Conservation (phyloP, 2,797 vertebrate genomes). For the Gastrophryne carolinensis region DNA sequence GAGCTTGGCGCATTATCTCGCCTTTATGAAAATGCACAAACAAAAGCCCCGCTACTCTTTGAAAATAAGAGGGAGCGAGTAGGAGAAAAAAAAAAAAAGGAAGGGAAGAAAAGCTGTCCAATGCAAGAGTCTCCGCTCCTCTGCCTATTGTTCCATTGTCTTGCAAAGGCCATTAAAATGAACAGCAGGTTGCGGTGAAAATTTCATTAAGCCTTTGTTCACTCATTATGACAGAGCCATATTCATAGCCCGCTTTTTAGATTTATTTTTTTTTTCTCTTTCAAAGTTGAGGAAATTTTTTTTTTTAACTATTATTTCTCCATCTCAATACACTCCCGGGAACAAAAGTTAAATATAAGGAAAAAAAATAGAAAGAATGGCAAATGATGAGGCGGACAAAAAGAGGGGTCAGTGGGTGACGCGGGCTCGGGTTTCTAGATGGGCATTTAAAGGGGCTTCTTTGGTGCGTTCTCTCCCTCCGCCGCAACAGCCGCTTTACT, state of each 20-base stretch:
- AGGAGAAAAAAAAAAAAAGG: conserved; percentile 3
- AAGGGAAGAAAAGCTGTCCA: conserved; percentile 64
- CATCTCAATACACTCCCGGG: conserved; percentile 57
- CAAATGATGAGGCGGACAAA: conserved; percentile 56
- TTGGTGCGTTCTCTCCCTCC: conserved; percentile 49
- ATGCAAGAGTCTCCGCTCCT: conserved; percentile 71
- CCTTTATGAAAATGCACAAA: conserved; percentile 64
- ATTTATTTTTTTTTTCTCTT: conserved; percentile 52
- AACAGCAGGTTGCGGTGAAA: conserved; percentile 98
- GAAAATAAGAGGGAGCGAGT: conserved; percentile 57
- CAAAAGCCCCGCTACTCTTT: conserved; percentile 60
- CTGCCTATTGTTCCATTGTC: conserved; percentile 89
- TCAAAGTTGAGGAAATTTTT: conserved; percentile 58
- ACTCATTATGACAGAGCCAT: conserved; percentile 92
- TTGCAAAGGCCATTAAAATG: conserved; percentile 96
- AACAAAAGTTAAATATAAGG: conserved; percentile 65
- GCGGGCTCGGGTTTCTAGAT: conserved; percentile 42
- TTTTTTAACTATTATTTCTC: conserved; percentile 53
- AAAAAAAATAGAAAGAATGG: conserved; percentile 60
- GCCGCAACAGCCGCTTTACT: conserved; percentile 34
- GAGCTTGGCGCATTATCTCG: conserved; percentile 70
- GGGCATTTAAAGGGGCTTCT: conserved; percentile 50
- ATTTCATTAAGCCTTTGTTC: conserved; percentile 94
- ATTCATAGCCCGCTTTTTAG: conserved; percentile 73
- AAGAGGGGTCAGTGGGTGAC: conserved; percentile 59